phyloP scores from a whole-genome alignment of 2,888 invertebrate species.

The Hypolimnas misippus region DNA sequence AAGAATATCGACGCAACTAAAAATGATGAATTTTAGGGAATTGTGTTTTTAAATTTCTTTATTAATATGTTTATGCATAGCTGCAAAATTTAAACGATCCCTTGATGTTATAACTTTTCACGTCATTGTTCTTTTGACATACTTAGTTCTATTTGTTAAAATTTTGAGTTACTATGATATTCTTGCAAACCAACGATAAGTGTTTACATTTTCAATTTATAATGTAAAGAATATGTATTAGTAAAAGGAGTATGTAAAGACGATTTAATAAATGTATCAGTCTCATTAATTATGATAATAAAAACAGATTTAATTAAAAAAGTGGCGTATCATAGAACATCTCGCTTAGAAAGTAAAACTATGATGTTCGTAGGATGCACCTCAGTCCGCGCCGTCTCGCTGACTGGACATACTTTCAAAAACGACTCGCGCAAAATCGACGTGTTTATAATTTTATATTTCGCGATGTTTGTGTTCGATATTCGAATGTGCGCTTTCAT shows the following conservation, averaged over 20 bases:
- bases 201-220: too few relatives aligned
- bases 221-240: neutral
- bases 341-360: slow-evolving; percentile 58
- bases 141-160: too few relatives aligned
- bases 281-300: slow-evolving; percentile 30
- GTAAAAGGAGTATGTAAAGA: neutral
- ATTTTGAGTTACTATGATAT: too few relatives aligned
- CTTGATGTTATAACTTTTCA: too few relatives aligned
- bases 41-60: too few relatives aligned
- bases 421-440: slow-evolving; percentile 60
- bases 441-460: slow-evolving; percentile 10
- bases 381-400: slow-evolving; percentile 66
- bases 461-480: slow-evolving; percentile 14
- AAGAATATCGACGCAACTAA: too few relatives aligned
- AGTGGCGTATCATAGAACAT: slow-evolving; percentile 48
- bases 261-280: neutral
- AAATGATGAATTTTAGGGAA: too few relatives aligned
- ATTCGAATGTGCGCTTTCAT: slow-evolving; percentile 5
- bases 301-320: slow-evolving; percentile 35
- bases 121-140: too few relatives aligned
- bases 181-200: too few relatives aligned
- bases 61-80: too few relatives aligned
- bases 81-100: too few relatives aligned
- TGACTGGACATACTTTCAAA: slow-evolving; percentile 75
- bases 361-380: slow-evolving; percentile 50